A percentile compares a stretch with the other conserved stretches of the same genome.
phyloP scores from a whole-genome alignment of 1,140 invertebrate species.

The Lordiphosa collinella region DNA sequence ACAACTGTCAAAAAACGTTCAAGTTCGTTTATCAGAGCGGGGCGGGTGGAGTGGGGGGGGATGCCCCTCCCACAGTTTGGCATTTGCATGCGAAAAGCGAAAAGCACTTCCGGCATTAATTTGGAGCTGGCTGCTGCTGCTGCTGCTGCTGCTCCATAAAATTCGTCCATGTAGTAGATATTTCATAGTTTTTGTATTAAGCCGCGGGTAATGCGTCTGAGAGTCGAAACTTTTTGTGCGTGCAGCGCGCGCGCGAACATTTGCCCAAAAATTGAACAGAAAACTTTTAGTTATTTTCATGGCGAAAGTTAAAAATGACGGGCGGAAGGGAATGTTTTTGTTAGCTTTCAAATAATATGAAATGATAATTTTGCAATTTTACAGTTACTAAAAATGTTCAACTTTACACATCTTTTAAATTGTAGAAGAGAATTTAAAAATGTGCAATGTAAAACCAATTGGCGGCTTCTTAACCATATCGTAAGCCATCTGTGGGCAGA shows the following conservation, averaged over 20 bases:
- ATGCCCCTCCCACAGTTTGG: neutral
- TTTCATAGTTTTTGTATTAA: constrained; percentile 17
- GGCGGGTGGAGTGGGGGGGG: no score
- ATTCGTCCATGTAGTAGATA: neutral
- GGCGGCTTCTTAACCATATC: no score
- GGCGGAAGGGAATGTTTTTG: constrained; percentile 43
- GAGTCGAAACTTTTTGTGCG: constrained; percentile 45
- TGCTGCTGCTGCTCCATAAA: neutral
- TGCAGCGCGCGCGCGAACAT: constrained; percentile 17
- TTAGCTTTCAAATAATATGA: constrained; percentile 37
- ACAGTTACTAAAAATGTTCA: no score
- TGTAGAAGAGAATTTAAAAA: no score
- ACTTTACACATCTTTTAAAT: no score
- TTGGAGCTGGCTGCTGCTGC: constrained; percentile 30
- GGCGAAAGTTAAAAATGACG: constrained; percentile 36
- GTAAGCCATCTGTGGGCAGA: no score
- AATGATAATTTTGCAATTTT: constrained; percentile 44
- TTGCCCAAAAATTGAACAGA: constrained; percentile 39
- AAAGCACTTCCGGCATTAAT: constrained; percentile 58
- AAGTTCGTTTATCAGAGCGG: constrained; percentile 63
- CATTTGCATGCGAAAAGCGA: constrained; percentile 52
- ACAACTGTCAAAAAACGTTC: constrained; percentile 74
- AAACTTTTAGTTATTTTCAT: constrained; percentile 62
- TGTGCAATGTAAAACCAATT: no score
- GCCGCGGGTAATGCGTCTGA: constrained; percentile 36